A percentile compares a stretch with the other conserved stretches of the same genome.
phyloP scores from a whole-genome alignment of 2,113 vertebrate genomes.

The Osmerus mordax region DNA sequence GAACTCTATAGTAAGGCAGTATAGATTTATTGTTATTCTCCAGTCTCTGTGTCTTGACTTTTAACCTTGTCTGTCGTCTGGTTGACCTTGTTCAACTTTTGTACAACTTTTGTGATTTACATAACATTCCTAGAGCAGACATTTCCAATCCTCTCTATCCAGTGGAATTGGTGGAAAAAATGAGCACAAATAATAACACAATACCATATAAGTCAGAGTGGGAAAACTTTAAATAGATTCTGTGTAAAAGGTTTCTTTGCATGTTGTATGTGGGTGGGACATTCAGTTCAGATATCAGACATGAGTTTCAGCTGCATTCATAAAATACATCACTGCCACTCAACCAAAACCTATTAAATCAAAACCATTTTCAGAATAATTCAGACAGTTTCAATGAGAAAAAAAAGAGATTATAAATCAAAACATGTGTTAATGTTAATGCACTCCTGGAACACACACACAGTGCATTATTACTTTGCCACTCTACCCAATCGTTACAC shows the following conservation, averaged over 20 bases:
- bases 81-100: too few relatives aligned
- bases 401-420: background rate
- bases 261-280: conserved; percentile 6
- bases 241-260: background rate
- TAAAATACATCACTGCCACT: conserved; percentile 30
- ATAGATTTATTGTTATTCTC: too few relatives aligned
- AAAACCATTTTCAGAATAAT: conserved; percentile 43
- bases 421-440: background rate
- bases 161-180: too few relatives aligned
- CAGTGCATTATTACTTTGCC: conserved; percentile 41
- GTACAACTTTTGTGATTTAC: too few relatives aligned
- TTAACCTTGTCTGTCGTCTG: too few relatives aligned
- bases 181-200: too few relatives aligned
- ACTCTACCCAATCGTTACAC: conserved; percentile 18
- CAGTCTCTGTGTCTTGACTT: too few relatives aligned
- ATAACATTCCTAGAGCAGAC: too few relatives aligned
- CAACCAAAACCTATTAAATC: conserved; percentile 39
- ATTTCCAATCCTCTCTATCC: too few relatives aligned
- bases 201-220: too few relatives aligned
- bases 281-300: conserved; percentile 35
- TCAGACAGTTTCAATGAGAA: conserved; percentile 42
- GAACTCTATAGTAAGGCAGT: too few relatives aligned
- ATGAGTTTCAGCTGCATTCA: conserved; percentile 38
- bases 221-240: background rate
- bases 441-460: conserved; percentile 10